phyloP scores from a whole-genome alignment of 2,797 vertebrate genomes.

The Mareca strepera region DNA sequence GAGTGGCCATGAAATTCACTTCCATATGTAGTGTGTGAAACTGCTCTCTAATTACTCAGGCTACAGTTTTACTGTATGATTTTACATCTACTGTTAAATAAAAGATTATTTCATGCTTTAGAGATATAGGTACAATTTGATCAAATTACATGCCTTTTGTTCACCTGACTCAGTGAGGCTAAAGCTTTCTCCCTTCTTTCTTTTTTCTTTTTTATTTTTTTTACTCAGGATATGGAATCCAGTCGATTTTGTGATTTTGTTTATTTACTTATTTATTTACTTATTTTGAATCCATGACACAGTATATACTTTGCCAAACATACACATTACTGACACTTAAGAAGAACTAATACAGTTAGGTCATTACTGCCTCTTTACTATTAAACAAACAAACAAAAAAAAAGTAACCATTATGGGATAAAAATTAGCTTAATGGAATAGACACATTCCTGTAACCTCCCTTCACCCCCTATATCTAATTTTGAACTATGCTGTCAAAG shows the following conservation, averaged over 20 bases:
- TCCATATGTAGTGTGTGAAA: not conserved
- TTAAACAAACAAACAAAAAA: no score
- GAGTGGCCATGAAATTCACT: not conserved
- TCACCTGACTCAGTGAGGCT: not conserved
- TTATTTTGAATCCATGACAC: not conserved
- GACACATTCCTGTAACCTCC: not conserved
- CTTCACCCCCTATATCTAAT: not conserved
- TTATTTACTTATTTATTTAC: no score
- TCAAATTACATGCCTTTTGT: not conserved
- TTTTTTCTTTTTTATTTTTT: not conserved
- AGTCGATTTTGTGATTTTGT: not conserved
- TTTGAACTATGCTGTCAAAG: not conserved
- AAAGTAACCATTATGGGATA: not conserved
- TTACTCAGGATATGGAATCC: not conserved
- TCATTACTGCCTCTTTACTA: not conserved
- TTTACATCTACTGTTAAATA: not conserved
- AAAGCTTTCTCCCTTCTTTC: not conserved
- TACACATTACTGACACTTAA: fast-evolving
- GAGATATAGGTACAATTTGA: not conserved
- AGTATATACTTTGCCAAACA: not conserved
- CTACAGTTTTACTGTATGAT: not conserved
- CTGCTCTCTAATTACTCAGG: not conserved
- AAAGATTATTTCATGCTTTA: not conserved
- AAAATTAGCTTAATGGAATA: not conserved
- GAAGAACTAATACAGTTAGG: not conserved